Percentiles rank a stretch among this genome's conserved stretches.
Conservation (phyloP, 2,888 invertebrate species). For the Petrolisthes manimaculis region DNA sequence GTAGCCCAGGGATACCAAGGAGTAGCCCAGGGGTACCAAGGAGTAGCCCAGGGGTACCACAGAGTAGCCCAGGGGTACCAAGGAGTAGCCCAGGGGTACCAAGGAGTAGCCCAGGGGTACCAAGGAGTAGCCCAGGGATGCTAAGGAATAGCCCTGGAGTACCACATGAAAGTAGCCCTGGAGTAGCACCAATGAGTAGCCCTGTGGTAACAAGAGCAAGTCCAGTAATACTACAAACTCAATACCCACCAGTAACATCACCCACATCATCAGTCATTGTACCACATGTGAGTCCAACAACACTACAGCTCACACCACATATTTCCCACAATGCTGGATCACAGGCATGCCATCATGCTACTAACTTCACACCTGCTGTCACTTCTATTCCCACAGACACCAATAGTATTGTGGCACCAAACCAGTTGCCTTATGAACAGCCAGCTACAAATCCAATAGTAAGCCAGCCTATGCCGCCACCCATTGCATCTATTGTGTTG, state of each 20-base stretch:
- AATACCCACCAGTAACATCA: not conserved
- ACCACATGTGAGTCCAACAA: not conserved
- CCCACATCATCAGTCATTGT: conserved; percentile 9
- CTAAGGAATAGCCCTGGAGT: conserved; percentile 37
- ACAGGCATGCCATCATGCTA: not conserved
- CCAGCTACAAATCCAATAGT: not conserved
- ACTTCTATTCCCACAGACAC: not conserved
- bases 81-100: conserved; percentile 32
- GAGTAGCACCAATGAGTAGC: conserved; percentile 3
- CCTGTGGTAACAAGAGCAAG: not conserved
- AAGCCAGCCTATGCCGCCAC: not conserved
- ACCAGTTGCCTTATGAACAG: not conserved
- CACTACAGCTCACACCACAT: conserved; percentile 1
- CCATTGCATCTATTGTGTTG: conserved; percentile 3
- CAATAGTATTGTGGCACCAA: not conserved
- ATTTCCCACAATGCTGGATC: not conserved
- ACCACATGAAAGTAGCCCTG: conserved; percentile 5
- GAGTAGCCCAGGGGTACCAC: conserved; percentile 24
- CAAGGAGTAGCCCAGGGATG: conserved; percentile 27
- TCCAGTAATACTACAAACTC: not conserved
- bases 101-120: conserved; percentile 26
- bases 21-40: conserved; percentile 30
- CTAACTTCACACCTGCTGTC: not conserved
- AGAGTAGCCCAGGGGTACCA: conserved; percentile 19
- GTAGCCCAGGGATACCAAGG: conserved; percentile 23